Percentiles rank a stretch among this genome's conserved stretches.
Conservation (phyloP, 2,888 invertebrate species). For the Aspidiotus destructor region DNA sequence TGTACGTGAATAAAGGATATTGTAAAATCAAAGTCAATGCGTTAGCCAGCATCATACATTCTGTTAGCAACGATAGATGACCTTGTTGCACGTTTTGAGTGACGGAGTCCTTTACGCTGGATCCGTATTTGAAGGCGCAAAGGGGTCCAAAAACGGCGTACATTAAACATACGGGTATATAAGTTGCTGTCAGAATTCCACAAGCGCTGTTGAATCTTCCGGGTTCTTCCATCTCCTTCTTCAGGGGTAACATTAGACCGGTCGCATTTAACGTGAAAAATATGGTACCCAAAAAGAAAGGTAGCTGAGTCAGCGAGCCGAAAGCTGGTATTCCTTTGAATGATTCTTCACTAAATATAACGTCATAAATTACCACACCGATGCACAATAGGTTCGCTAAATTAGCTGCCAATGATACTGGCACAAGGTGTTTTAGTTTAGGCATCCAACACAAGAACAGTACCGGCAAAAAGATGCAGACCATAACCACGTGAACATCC, state of each 20-base stretch:
- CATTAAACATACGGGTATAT: slow-evolving; percentile 66
- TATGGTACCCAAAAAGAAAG: slow-evolving; percentile 90
- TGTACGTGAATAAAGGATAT: slow-evolving; percentile 88
- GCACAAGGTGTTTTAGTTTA: slow-evolving; percentile 75
- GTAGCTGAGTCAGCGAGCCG: slow-evolving; percentile 59
- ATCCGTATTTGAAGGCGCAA: slow-evolving; percentile 80
- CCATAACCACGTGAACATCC: slow-evolving; percentile 36
- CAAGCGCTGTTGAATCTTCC: slow-evolving; percentile 64
- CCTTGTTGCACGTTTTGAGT: slow-evolving; percentile 44
- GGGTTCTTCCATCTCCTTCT: slow-evolving; percentile 88
- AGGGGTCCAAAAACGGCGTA: slow-evolving; percentile 83
- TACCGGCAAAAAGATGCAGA: slow-evolving; percentile 43
- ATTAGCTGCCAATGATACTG: slow-evolving; percentile 69
- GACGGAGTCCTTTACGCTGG: slow-evolving; percentile 42
- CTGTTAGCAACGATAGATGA: slow-evolving; percentile 56
- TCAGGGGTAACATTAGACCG: slow-evolving; percentile 69
- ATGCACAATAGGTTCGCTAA: slow-evolving; percentile 43
- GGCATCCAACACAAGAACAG: slow-evolving; percentile 70
- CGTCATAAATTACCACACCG: slow-evolving; percentile 67
- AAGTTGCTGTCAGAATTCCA: slow-evolving; percentile 73
- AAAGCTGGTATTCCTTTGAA: slow-evolving; percentile 53
- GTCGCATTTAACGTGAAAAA: slow-evolving; percentile 93
- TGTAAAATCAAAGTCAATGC: slow-evolving; percentile 72
- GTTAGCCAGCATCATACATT: background rate
- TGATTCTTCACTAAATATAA: slow-evolving; percentile 60